A percentile compares a stretch with the other conserved stretches of the same genome.
Conservation (phyloP, 2,888 invertebrate genomes). For the Venusia cambrica region DNA sequence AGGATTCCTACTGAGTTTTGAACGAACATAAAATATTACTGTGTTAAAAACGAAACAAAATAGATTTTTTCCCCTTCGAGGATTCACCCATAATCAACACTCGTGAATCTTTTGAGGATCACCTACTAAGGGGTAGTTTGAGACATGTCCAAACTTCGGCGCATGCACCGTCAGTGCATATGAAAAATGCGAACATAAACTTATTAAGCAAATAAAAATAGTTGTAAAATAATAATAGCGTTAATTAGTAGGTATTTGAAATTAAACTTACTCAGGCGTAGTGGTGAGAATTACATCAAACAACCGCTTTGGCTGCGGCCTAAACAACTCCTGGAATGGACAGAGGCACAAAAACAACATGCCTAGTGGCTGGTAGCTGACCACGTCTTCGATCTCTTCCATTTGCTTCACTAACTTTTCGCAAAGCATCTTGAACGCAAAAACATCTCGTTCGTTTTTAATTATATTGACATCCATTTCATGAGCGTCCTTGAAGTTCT, state of each 20-base stretch:
- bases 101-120: too few relatives aligned
- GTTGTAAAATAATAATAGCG: slow-evolving; percentile 2
- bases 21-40: too few relatives aligned
- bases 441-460: slow-evolving; percentile 83
- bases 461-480: slow-evolving; percentile 83
- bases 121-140: too few relatives aligned
- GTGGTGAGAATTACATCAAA: slow-evolving; percentile 83
- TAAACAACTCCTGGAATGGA: slow-evolving; percentile 86
- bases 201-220: too few relatives aligned
- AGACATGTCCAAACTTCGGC: too few relatives aligned
- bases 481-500: slow-evolving; percentile 86
- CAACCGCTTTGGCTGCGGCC: slow-evolving; percentile 86
- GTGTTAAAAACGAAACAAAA: too few relatives aligned
- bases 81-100: too few relatives aligned
- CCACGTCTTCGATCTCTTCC: slow-evolving; percentile 83
- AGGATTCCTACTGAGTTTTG: too few relatives aligned
- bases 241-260: too few relatives aligned
- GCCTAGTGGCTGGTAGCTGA: slow-evolving; percentile 86
- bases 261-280: slow-evolving; percentile 86
- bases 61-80: too few relatives aligned
- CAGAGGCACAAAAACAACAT: slow-evolving; percentile 85
- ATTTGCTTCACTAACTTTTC: slow-evolving; percentile 86
- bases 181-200: too few relatives aligned
- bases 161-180: too few relatives aligned
- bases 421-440: slow-evolving; percentile 84